Conservation (phyloP, 2,797 vertebrate species). For the Numenius phaeopus region DNA sequence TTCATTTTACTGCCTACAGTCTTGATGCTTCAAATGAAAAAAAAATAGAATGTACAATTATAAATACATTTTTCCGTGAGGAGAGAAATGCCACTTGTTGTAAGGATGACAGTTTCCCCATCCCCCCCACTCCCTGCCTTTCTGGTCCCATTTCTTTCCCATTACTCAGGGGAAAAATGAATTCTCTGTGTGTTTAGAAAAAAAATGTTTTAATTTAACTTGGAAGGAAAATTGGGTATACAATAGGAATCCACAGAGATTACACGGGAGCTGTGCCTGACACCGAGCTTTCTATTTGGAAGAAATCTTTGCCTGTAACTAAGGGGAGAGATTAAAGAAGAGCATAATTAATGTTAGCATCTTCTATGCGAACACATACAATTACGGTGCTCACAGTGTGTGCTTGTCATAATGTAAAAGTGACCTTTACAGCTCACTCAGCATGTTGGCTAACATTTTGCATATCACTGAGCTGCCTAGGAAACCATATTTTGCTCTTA, state of each 20-base stretch:
- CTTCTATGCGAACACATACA: conserved; percentile 25
- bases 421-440: conserved; percentile 57
- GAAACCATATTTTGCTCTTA: conserved; percentile 12
- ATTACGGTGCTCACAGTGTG: conserved; percentile 21
- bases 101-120: not conserved
- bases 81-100: not conserved
- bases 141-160: not conserved
- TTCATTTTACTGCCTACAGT: not conserved
- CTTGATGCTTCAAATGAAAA: not conserved
- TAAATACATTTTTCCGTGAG: not conserved
- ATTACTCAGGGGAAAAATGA: not conserved
- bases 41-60: not conserved
- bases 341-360: conserved; percentile 49
- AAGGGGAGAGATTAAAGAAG: conserved; percentile 28
- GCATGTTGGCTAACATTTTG: not conserved
- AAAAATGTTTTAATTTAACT: conserved; percentile 28
- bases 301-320: conserved; percentile 37
- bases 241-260: not conserved
- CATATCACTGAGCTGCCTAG: conserved; percentile 32
- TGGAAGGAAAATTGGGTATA: not conserved
- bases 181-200: not conserved
- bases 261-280: not conserved
- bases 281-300: not conserved
- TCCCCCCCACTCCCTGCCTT: not conserved
- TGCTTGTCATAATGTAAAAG: conserved; percentile 10